Conservation (phyloP, 53 echinoderm and acorn worm genomes). For the Echinarachnius parma region DNA sequence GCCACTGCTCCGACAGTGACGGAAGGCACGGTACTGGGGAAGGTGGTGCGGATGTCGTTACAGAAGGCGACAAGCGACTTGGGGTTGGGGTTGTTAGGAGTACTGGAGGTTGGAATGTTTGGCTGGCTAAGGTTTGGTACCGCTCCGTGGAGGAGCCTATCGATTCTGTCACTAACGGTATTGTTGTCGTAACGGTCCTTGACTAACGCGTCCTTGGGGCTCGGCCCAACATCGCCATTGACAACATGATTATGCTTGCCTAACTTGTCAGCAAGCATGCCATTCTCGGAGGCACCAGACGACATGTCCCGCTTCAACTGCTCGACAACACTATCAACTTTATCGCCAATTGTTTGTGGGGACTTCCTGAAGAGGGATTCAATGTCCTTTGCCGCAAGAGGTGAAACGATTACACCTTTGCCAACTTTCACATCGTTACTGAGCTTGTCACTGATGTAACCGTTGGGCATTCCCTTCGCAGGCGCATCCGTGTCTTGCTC, state of each 20-base stretch:
- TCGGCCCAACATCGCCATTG: conserved; percentile 36
- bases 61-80: conserved; percentile 39
- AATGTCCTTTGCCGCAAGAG: conserved; percentile 35
- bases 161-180: conserved; percentile 40
- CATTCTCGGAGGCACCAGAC: conserved; percentile 25
- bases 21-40: conserved; percentile 45
- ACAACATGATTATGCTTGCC: conserved; percentile 46
- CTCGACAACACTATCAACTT: conserved; percentile 36
- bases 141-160: conserved; percentile 34
- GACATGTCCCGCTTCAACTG: conserved; percentile 37
- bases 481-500: conserved; percentile 11
- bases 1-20: conserved; percentile 51
- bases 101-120: conserved; percentile 48
- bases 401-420: conserved; percentile 17
- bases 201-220: background rate
- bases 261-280: conserved; percentile 37
- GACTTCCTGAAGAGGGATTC: conserved; percentile 30
- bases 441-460: conserved; percentile 22
- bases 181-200: conserved; percentile 31
- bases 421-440: conserved; percentile 24
- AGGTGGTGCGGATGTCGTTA: conserved; percentile 32
- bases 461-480: conserved; percentile 34
- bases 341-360: conserved; percentile 49
- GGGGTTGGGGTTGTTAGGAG: conserved; percentile 44
- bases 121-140: conserved; percentile 46